Conservation (phyloP, 2,888 invertebrate species). For the Pimpla rufipes region DNA sequence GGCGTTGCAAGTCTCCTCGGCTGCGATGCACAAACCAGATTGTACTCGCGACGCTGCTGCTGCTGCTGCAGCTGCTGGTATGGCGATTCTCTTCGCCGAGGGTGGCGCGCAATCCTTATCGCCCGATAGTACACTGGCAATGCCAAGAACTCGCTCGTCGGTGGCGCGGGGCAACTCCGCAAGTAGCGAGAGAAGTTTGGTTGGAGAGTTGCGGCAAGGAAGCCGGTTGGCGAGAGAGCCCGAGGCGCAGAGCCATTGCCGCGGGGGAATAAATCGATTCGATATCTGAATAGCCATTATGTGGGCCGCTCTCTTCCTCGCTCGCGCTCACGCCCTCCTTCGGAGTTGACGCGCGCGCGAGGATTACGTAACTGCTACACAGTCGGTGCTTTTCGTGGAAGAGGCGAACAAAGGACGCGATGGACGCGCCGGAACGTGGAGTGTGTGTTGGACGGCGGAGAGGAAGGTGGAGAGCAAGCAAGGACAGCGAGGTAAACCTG, state of each 20-base stretch:
- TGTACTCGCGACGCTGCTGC: slow-evolving; percentile 14
- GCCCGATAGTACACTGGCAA: slow-evolving; percentile 47
- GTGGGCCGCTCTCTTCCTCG: slow-evolving; percentile 64
- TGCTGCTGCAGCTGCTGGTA: neutral
- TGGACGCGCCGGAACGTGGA: slow-evolving; percentile 7
- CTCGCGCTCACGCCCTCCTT: neutral
- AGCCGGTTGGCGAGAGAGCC: slow-evolving; percentile 9
- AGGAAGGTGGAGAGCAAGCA: slow-evolving; percentile 48
- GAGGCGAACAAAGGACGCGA: slow-evolving; percentile 4
- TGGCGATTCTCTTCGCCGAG: slow-evolving; percentile 18
- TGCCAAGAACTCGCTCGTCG: slow-evolving; percentile 61
- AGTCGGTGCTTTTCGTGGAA: slow-evolving; percentile 54
- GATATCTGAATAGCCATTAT: slow-evolving; percentile 81
- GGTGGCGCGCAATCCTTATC: slow-evolving; percentile 36
- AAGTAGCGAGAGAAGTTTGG: slow-evolving; percentile 47
- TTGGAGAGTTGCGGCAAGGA: slow-evolving; percentile 15
- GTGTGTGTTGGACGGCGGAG: slow-evolving; percentile 8
- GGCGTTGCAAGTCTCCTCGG: slow-evolving; percentile 1
- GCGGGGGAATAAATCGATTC: slow-evolving; percentile 80
- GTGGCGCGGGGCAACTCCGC: slow-evolving; percentile 30
- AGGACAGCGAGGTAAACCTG: slow-evolving; percentile 18
- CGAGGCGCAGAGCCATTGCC: slow-evolving; percentile 59
- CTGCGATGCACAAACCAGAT: slow-evolving; percentile 29
- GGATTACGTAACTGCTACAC: slow-evolving; percentile 42
- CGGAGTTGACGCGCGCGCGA: slow-evolving; percentile 67